Base-by-base conservation (phyloP, 1,140 invertebrate genomes). In the Harpegnathos saltator region DNA sequence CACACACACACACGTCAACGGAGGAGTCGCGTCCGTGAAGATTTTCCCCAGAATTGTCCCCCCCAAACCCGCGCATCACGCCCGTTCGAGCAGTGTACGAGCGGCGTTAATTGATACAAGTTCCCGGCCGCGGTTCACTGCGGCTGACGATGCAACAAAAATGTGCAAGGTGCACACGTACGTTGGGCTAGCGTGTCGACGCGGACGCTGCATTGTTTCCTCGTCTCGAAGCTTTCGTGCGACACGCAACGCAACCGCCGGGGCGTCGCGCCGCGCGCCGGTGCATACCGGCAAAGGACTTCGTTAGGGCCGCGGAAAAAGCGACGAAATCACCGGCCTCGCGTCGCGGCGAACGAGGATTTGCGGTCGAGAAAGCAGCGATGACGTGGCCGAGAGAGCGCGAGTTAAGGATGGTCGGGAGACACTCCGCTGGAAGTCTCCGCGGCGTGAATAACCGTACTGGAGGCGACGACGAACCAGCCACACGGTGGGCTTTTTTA, bases 301-400 rank as follows among this genome's bases (percentile, higher is more conserved):
- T 68, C 52, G 82, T 80, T 78, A 80, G 72, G 82, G 26, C 50
- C 52, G 61, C 24, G 33, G 65, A 77, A 78, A 83, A 83, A 65
- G 62, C 62, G 44, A 68, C 82, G 44, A 66, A 78, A 78, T 58
- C 54, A 68, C 69, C 78, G 69, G 74, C 61, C 52, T 83, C 72
- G 75, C 44, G n/a, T n/a, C n/a, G n/a, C 63, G 52, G 81, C n/a
- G 63, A 84, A 84, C 33, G 82, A 84, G 82, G 82, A 84, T 84
- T 84, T 80, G 75, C 82, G 82, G 82, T 84, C 82, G 82, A 80
- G 82, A 84, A 84, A 84, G 58, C 82, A 80, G 59, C 56, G 38
- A 71, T 81, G 65, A 81, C 75, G 56, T 69, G 65, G 78, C 48
- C 48, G 29, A 24, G 56, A 12, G 56, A 14, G 48, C 22, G 52